These are phyloP conservation scores for Epirrhoe alternata DNA, from an alignment of 2,888 invertebrate genomes.

Conservation along the genomic window DNA sequence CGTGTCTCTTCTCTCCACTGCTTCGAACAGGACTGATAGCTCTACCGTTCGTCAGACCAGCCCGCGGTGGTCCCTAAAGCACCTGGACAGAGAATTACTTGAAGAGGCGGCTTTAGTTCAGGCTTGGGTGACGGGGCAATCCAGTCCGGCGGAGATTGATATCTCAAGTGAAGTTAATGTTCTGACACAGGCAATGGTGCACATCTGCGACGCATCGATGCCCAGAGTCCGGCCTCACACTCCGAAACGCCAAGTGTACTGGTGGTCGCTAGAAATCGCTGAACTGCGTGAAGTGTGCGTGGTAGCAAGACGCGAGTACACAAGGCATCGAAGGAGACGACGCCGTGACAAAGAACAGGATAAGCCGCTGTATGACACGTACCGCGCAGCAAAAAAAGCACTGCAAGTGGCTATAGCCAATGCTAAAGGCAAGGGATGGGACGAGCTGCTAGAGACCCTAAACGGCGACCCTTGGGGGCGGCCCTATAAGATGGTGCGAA, in stretches of 20 bases:
- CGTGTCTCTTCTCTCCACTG: neutral
- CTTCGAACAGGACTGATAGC: no score
- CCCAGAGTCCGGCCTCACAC: neutral
- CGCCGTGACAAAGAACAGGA: neutral
- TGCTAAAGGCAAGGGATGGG: no score
- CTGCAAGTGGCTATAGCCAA: neutral
- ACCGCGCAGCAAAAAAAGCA: neutral
- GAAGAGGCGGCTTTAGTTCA: neutral
- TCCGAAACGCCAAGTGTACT: neutral
- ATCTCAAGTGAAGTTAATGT: no score
- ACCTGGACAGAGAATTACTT: neutral
- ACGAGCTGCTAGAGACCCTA: slow-evolving; percentile 9
- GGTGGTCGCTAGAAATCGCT: neutral
- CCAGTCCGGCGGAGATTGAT: no score
- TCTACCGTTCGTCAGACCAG: no score
- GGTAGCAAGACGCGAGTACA: neutral
- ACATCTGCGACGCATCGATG: no score
- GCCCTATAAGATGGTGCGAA: slow-evolving; percentile 1
- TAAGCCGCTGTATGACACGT: neutral
- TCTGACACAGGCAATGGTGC: slow-evolving; percentile 5
- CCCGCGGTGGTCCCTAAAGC: neutral
- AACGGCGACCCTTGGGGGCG: slow-evolving; percentile 20
- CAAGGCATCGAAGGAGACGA: neutral
- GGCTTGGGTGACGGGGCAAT: slow-evolving; percentile 1
- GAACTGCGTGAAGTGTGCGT: slow-evolving; percentile 2